Conservation (phyloP, 1,140 invertebrate genomes). For the Macrobrachium nipponense region DNA sequence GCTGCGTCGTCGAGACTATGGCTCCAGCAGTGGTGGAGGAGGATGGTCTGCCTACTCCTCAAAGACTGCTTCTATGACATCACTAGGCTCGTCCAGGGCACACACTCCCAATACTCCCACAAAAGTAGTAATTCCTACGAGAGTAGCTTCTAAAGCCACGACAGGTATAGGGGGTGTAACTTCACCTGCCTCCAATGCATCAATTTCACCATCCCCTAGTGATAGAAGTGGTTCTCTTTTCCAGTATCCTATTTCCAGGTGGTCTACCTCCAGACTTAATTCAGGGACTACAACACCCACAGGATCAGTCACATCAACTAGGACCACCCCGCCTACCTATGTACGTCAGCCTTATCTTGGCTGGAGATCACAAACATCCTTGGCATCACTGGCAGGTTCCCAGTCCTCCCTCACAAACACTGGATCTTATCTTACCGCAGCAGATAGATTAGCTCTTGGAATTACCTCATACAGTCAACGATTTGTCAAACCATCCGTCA, state of each 20-base stretch:
- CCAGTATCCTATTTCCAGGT: slow-evolving; percentile 76
- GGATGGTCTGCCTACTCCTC: slow-evolving; percentile 64
- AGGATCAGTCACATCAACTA: slow-evolving; percentile 49
- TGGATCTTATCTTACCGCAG: slow-evolving; percentile 77
- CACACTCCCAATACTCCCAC: slow-evolving; percentile 61
- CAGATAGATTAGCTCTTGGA: slow-evolving; percentile 80
- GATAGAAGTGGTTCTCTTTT: slow-evolving; percentile 53
- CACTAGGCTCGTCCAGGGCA: slow-evolving; percentile 59
- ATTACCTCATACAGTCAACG: slow-evolving; percentile 66
- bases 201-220: slow-evolving; percentile 54
- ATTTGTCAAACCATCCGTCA: slow-evolving; percentile 6
- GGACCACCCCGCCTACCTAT: slow-evolving; percentile 49
- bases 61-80: slow-evolving; percentile 64
- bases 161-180: slow-evolving; percentile 36
- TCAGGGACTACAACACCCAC: slow-evolving; percentile 72
- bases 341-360: slow-evolving; percentile 82
- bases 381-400: slow-evolving; percentile 74
- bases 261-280: slow-evolving; percentile 87
- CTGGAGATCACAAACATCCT: slow-evolving; percentile 88
- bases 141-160: slow-evolving; percentile 55
- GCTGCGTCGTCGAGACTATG: slow-evolving; percentile 56
- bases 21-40: slow-evolving; percentile 38
- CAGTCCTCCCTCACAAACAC: slow-evolving; percentile 58
- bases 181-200: slow-evolving; percentile 59
- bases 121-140: slow-evolving; percentile 64